phyloP scores from a whole-genome alignment of 2,113 vertebrate genomes.

The Regulus satrapa region DNA sequence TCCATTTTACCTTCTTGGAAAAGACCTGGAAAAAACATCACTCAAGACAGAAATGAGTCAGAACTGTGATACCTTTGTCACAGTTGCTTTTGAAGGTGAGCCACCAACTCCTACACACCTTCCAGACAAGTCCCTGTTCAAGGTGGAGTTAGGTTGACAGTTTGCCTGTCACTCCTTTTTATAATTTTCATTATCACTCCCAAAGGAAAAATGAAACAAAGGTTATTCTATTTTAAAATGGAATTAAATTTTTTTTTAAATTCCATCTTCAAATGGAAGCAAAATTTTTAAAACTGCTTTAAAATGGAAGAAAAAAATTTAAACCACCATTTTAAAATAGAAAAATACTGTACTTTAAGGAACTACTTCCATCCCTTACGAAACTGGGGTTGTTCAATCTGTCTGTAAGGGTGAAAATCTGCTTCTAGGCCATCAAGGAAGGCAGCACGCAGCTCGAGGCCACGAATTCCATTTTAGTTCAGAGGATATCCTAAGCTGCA shows the following conservation, averaged over 20 bases:
- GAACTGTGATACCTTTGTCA: background rate
- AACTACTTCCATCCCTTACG: background rate
- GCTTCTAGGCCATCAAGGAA: background rate
- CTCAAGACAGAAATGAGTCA: background rate
- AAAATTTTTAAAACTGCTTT: background rate
- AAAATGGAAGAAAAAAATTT: background rate
- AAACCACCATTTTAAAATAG: background rate
- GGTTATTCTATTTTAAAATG: background rate
- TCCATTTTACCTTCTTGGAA: background rate
- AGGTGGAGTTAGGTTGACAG: background rate
- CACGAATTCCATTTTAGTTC: background rate
- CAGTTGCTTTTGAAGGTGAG: background rate
- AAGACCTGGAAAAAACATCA: background rate
- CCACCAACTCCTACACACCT: background rate
- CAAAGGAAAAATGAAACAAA: background rate
- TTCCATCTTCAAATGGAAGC: background rate
- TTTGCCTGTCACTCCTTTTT: background rate
- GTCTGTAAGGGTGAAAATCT: fast-evolving
- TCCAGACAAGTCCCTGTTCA: fast-evolving
- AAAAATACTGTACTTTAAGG: fast-evolving
- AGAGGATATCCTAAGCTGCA: background rate
- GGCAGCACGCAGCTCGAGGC: background rate
- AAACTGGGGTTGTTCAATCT: background rate
- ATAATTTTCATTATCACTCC: background rate
- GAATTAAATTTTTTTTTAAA: background rate